phyloP scores from a whole-genome alignment of 2,797 vertebrate genomes.

The Ctenopoma kingsleyae region DNA sequence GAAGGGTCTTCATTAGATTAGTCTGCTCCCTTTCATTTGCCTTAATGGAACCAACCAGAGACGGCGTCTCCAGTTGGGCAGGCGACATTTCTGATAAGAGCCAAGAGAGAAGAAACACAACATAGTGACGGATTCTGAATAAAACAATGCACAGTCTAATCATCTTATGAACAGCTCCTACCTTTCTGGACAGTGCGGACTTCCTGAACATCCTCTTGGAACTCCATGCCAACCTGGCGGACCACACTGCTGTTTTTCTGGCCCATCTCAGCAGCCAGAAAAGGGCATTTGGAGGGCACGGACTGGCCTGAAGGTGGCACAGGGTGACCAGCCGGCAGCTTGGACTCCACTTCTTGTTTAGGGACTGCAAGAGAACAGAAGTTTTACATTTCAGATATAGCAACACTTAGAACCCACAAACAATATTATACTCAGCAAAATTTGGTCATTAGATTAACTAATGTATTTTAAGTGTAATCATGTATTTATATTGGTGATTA shows the following conservation, averaged over 20 bases:
- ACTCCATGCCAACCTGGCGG: slow-evolving; percentile 91
- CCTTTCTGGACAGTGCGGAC: slow-evolving; percentile 91
- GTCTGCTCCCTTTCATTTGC: slow-evolving; percentile 58
- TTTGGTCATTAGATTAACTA: background rate
- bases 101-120: background rate
- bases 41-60: slow-evolving; percentile 64
- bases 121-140: background rate
- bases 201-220: slow-evolving; percentile 96
- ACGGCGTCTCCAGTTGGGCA: slow-evolving; percentile 67
- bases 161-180: slow-evolving; percentile 49
- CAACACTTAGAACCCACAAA: background rate
- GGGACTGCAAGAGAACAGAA: slow-evolving; percentile 45
- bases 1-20: slow-evolving; percentile 87
- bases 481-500: background rate
- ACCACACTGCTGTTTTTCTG: slow-evolving; percentile 92
- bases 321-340: slow-evolving; percentile 82
- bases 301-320: slow-evolving; percentile 77
- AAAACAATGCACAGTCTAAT: background rate
- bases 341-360: slow-evolving; percentile 48
- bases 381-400: background rate
- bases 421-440: background rate
- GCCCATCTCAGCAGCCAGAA: slow-evolving; percentile 95
- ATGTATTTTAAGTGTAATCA: background rate
- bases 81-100: slow-evolving; percentile 82
- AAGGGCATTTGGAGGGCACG: slow-evolving; percentile 91